Percentiles rank a stretch among this genome's conserved stretches.
Conservation (phyloP, 2,888 invertebrate genomes). For the Gymnocheta viridis region DNA sequence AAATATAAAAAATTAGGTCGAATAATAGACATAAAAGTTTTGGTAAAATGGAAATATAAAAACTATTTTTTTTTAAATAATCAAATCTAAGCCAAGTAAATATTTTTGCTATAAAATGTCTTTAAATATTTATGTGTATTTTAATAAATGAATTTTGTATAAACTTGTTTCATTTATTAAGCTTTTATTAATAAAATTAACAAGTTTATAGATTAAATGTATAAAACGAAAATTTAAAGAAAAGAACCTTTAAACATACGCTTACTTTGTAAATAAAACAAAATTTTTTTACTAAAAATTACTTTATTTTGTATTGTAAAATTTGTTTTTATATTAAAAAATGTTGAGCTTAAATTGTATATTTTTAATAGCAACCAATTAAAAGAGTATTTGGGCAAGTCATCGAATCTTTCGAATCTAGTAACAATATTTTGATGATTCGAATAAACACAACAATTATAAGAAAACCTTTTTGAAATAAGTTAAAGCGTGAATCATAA, state of each 20-base stretch:
- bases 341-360: not conserved
- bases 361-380: conserved; percentile 1
- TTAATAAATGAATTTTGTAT: not conserved
- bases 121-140: conserved; percentile 16
- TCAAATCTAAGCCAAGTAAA: conserved; percentile 1
- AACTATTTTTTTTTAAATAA: not conserved
- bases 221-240: conserved; percentile 11
- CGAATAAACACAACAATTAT: not conserved
- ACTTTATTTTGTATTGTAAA: conserved; percentile 5
- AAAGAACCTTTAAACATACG: conserved; percentile 56
- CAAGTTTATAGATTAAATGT: not conserved
- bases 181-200: not conserved
- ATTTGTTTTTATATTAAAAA: not conserved
- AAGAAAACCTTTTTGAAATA: not conserved
- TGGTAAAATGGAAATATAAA: no score
- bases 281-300: not conserved
- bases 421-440: not conserved
- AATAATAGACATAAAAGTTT: no score
- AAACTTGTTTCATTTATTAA: conserved; percentile 14
- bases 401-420: not conserved
- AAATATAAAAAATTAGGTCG: no score
- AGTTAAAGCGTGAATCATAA: not conserved
- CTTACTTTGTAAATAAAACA: conserved; percentile 63
- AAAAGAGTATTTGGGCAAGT: not conserved
- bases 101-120: conserved; percentile 51